phyloP scores from a whole-genome alignment of 2,113 vertebrate species.

The Neogobius melanostomus region DNA sequence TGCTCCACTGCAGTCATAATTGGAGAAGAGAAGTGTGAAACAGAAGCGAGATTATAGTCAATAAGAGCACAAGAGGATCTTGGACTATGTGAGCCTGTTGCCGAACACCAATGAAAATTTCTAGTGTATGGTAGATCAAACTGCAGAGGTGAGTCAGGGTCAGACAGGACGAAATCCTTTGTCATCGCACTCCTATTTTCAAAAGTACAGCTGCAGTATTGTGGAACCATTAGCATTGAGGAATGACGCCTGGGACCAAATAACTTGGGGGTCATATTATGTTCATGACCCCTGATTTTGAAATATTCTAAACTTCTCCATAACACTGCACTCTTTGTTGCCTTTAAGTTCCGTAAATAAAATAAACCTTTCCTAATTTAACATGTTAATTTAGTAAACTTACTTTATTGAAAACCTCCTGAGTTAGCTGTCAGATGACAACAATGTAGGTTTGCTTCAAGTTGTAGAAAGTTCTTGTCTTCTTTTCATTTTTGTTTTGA shows the following conservation, averaged over 20 bases:
- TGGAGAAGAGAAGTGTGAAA: slow-evolving; percentile 12
- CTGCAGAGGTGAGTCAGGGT: slow-evolving; percentile 48
- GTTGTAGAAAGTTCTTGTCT: too few species aligned
- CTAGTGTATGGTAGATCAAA: slow-evolving; percentile 57
- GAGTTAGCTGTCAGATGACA: too few species aligned
- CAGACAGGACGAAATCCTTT: slow-evolving; percentile 65
- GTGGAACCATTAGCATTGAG: slow-evolving; percentile 32
- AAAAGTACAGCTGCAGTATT: slow-evolving; percentile 45
- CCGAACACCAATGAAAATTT: slow-evolving; percentile 63
- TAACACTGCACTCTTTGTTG: too few species aligned
- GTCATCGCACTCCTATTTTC: slow-evolving; percentile 66
- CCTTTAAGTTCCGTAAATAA: too few species aligned
- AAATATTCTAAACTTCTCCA: too few species aligned
- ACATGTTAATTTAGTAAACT: too few species aligned
- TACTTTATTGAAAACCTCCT: too few species aligned
- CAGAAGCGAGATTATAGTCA: slow-evolving; percentile 17
- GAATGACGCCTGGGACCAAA: background rate
- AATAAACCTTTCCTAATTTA: too few species aligned
- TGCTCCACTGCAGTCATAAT: slow-evolving; percentile 25
- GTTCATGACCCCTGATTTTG: too few species aligned
- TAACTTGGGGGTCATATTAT: too few species aligned
- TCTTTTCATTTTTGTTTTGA: too few species aligned
- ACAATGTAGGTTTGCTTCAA: too few species aligned
- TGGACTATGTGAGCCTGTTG: slow-evolving; percentile 51
- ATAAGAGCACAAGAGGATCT: background rate